A percentile compares a stretch with the other conserved stretches of the same genome.
Conservation (phyloP, 2,113 vertebrate genomes). For the Numida meleagris region DNA sequence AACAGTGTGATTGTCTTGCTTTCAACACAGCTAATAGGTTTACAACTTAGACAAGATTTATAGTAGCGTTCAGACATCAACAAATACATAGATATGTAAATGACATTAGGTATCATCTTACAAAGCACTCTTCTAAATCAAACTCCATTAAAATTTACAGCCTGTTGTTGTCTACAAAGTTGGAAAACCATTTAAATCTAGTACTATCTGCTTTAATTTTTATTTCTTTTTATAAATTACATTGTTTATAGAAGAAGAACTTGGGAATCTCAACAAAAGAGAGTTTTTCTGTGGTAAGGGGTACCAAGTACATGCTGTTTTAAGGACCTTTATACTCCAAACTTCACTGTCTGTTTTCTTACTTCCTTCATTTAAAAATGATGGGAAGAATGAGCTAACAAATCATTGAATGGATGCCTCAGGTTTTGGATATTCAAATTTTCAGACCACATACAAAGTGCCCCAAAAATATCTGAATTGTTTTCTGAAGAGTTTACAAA, state of each 20-base stretch:
- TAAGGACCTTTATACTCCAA: background rate
- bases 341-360: background rate
- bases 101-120: background rate
- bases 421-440: background rate
- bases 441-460: background rate
- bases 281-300: background rate
- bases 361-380: background rate
- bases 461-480: background rate
- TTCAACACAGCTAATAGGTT: background rate
- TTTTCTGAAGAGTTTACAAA: background rate
- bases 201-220: background rate
- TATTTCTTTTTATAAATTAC: background rate
- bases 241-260: background rate
- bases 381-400: background rate
- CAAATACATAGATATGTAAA: background rate
- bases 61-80: background rate
- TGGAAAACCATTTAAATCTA: background rate
- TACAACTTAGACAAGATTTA: background rate
- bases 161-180: background rate
- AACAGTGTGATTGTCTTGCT: background rate
- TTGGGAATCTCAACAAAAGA: background rate
- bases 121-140: background rate
- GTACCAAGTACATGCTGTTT: background rate
- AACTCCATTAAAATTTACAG: background rate
- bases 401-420: background rate